Evolutionary conservation across 1,140 invertebrate species (phyloP).

Genomic region (Mactra quadrangularis): DNA sequence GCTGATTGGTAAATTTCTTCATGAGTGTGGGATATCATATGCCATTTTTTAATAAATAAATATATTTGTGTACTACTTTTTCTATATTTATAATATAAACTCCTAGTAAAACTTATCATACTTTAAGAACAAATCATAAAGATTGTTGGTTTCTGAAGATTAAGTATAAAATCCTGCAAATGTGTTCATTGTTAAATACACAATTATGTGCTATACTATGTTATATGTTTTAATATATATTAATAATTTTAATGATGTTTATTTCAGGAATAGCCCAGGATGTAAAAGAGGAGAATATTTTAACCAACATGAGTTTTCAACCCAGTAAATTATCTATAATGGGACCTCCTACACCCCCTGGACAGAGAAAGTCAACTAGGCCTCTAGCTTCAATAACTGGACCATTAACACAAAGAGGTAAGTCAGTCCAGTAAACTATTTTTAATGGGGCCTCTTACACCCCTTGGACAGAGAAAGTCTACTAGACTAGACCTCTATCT

Average conservation of each 20-base stretch:
- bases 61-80: no score
- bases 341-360: slow-evolving; percentile 77
- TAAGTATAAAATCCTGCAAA: no score
- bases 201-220: no score
- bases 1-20: no score
- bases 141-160: no score
- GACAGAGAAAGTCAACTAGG: slow-evolving; percentile 74
- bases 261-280: slow-evolving; percentile 74
- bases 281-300: slow-evolving; percentile 70
- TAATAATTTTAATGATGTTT: background rate
- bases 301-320: slow-evolving; percentile 55
- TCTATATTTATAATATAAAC: no score
- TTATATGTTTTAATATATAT: no score
- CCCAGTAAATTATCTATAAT: slow-evolving; percentile 50
- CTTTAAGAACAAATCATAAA: no score
- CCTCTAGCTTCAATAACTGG: slow-evolving; percentile 73
- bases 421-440: slow-evolving; percentile 46
- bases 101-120: no score
- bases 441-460: slow-evolving; percentile 72
- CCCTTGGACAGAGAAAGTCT: slow-evolving; percentile 78
- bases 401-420: slow-evolving; percentile 72
- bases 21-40: no score
- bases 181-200: no score
- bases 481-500: slow-evolving; percentile 70
- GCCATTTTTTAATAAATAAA: no score